These are phyloP conservation scores for Drosophila pseudoananassae DNA, from an alignment of 1,140 invertebrate species.

Conservation along the genomic window DNA sequence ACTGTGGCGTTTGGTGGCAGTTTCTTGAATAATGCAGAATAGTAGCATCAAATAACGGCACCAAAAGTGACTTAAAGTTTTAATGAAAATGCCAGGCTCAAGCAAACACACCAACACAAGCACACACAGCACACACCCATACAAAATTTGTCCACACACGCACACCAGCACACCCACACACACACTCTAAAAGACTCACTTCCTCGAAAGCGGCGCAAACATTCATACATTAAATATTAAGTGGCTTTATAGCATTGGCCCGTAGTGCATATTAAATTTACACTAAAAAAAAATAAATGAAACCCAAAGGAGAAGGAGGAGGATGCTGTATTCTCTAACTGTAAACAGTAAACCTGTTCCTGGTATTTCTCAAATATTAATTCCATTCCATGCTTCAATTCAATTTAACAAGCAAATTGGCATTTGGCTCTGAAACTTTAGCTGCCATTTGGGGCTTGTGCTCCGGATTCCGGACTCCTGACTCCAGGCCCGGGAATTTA, in stretches of 20 bases:
- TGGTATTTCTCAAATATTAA: conserved; percentile 44
- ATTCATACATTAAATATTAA: conserved; percentile 72
- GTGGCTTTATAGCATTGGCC: conserved; percentile 62
- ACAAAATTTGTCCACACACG: neutral
- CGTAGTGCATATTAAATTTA: conserved; percentile 66
- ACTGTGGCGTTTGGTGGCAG: conserved; percentile 52
- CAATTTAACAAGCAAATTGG: conserved; percentile 52
- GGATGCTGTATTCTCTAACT: neutral
- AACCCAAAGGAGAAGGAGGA: neutral
- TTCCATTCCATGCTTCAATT: conserved; percentile 54
- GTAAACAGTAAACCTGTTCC: conserved; percentile 31
- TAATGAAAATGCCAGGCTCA: conserved; percentile 68
- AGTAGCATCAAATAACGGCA: conserved; percentile 70
- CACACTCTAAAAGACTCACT: neutral
- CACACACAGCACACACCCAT: conserved; percentile 1
- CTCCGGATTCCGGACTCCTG: no score
- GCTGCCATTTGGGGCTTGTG: conserved; percentile 21
- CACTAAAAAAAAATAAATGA: conserved; percentile 15
- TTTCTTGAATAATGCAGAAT: conserved; percentile 79
- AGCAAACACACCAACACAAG: conserved; percentile 36
- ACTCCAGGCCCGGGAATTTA: conserved; percentile 6
- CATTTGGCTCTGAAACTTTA: conserved; percentile 23
- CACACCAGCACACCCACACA: neutral
- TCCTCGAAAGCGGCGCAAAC: conserved; percentile 34
- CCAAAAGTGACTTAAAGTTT: conserved; percentile 79